Percentiles rank a stretch among this genome's conserved stretches.
phyloP scores from a whole-genome alignment of 2,888 invertebrate genomes.

The Plebejus argus region DNA sequence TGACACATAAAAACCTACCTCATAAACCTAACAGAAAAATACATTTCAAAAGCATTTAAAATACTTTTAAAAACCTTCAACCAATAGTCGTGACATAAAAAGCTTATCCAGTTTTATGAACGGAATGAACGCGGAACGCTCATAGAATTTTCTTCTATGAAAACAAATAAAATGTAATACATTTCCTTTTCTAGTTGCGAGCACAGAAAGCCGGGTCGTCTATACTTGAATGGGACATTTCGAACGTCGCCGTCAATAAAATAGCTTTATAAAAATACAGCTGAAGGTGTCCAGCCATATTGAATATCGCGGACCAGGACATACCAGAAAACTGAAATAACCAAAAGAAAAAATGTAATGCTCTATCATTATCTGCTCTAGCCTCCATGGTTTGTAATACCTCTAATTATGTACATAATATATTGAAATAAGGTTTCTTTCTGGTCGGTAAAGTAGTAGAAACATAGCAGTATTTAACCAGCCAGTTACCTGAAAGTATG shows the following conservation, averaged over 20 bases:
- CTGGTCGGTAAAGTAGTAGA: too few relatives aligned
- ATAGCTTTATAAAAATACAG: constrained; percentile 34
- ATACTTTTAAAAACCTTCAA: background rate
- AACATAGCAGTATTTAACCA: too few relatives aligned
- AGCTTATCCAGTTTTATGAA: constrained; percentile 16
- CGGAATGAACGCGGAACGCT: constrained; percentile 1
- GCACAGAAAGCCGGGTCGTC: constrained; percentile 29
- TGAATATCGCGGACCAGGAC: background rate
- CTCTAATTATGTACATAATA: too few relatives aligned
- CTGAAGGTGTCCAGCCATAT: background rate
- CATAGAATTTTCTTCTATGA: constrained; percentile 14
- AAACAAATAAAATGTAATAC: constrained; percentile 31
- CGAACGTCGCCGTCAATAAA: constrained; percentile 39
- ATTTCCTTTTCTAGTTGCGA: constrained; percentile 30
- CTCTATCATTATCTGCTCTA: too few relatives aligned
- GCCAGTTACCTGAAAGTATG: too few relatives aligned
- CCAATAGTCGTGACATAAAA: background rate
- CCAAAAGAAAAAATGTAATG: too few relatives aligned
- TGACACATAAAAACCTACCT: background rate
- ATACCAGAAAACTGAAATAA: too few relatives aligned
- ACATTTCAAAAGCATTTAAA: background rate
- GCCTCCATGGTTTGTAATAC: too few relatives aligned
- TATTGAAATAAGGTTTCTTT: too few relatives aligned
- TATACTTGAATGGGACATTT: constrained; percentile 36
- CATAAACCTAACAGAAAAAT: background rate